Conservation (phyloP, 2,113 vertebrate genomes). For the Otolemur garnettii region DNA sequence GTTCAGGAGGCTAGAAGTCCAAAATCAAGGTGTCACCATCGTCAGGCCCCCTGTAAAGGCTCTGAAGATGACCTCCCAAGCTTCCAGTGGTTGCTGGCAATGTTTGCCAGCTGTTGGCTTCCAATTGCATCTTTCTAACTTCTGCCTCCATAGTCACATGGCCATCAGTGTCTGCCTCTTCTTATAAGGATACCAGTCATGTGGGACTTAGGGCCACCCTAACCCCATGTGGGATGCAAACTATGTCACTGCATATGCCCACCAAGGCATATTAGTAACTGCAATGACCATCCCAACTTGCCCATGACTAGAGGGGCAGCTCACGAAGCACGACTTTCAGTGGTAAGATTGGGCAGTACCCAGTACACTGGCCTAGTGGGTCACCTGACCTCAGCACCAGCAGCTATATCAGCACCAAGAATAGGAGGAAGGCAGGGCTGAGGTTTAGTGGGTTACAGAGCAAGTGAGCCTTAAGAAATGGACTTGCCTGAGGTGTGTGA, state of each 20-base stretch:
- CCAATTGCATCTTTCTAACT: fast-evolving
- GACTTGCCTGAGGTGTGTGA: background rate
- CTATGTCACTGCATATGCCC: background rate
- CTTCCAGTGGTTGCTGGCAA: background rate
- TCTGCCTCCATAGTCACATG: background rate
- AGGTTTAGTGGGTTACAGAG: background rate
- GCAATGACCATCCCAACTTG: background rate
- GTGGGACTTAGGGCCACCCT: background rate
- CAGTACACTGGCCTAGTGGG: fast-evolving
- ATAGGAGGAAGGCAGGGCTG: background rate
- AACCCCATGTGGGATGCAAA: background rate
- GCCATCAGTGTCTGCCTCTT: background rate
- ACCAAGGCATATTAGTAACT: background rate
- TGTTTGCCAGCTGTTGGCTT: background rate
- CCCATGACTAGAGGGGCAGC: background rate
- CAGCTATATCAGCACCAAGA: background rate
- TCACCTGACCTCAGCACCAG: too few species aligned
- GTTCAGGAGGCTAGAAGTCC: background rate
- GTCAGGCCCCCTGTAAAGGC: background rate
- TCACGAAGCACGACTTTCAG: background rate
- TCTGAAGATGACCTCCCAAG: background rate
- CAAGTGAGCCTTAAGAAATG: background rate
- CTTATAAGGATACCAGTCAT: background rate
- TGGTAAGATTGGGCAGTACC: background rate
- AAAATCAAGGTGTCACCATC: background rate